phyloP scores from a whole-genome alignment of 1,140 invertebrate genomes.

The Drosophila triauraria region DNA sequence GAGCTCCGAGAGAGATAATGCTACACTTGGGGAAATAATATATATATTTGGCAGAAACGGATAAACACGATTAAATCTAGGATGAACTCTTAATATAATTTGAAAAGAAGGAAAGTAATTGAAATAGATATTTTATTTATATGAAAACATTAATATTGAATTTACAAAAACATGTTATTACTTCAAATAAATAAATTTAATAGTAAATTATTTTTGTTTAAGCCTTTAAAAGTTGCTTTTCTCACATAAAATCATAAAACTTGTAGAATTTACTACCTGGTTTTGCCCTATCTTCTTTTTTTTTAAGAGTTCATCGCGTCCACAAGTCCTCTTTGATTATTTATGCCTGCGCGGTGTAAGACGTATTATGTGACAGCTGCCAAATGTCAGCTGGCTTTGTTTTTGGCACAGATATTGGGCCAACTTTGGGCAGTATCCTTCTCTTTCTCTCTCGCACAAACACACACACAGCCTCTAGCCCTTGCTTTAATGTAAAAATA shows the following conservation, averaged over 20 bases:
- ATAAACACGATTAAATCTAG: not conserved
- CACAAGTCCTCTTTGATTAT: conserved; percentile 15
- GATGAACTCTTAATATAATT: no score
- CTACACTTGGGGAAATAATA: conserved; percentile 3
- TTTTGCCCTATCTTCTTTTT: no score
- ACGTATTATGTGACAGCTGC: conserved; percentile 74
- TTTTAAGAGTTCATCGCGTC: not conserved
- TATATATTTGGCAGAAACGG: not conserved
- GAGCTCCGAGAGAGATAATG: not conserved
- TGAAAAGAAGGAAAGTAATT: no score
- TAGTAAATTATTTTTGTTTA: not conserved
- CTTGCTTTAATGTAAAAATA: conserved; percentile 78
- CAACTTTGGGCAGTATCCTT: conserved; percentile 12
- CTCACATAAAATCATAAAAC: not conserved
- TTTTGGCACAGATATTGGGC: conserved; percentile 59
- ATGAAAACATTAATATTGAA: no score
- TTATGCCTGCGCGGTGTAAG: conserved; percentile 31
- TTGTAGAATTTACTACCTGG: no score
- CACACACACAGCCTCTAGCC: conserved; percentile 10
- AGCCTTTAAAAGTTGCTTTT: not conserved
- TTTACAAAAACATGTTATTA: no score
- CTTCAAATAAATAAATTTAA: not conserved
- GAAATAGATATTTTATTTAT: no score
- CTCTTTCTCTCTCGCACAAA: conserved; percentile 2
- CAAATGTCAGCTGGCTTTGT: conserved; percentile 63